Percentiles rank a stretch among this genome's conserved stretches.
Conservation (phyloP, 2,888 invertebrate species). For the Drosophila pseudotakahashii region DNA sequence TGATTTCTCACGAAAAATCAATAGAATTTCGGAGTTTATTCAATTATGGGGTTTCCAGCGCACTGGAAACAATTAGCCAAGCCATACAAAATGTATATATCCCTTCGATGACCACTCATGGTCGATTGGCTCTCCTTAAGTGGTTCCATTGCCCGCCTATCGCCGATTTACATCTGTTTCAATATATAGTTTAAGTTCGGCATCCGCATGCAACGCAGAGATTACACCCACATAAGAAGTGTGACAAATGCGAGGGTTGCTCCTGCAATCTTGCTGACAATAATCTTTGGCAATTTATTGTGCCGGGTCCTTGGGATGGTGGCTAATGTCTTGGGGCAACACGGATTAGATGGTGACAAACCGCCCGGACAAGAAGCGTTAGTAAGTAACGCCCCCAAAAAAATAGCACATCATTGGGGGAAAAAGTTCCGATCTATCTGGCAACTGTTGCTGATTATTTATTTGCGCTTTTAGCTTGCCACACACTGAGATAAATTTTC, state of each 20-base stretch:
- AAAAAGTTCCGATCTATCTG: conserved; percentile 71
- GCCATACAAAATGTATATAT: conserved; percentile 30
- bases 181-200: conserved; percentile 32
- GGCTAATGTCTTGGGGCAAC: conserved; percentile 69
- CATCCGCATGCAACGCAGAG: conserved; percentile 46
- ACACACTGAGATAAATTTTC: conserved; percentile 40
- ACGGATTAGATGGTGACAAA: conserved; percentile 68
- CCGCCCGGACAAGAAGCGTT: conserved; percentile 36
- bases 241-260: conserved; percentile 69
- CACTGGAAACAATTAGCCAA: conserved; percentile 38
- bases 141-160: conserved; percentile 56
- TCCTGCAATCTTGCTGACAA: conserved; percentile 58
- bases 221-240: conserved; percentile 48
- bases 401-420: conserved; percentile 8
- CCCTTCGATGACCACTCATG: conserved; percentile 26
- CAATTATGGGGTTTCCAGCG: conserved; percentile 32
- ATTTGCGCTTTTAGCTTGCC: conserved; percentile 73
- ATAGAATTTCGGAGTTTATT: conserved; percentile 11
- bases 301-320: conserved; percentile 35
- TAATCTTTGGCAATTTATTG: conserved; percentile 77
- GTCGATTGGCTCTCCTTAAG: conserved; percentile 43
- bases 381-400: conserved; percentile 46
- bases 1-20: conserved; percentile 35
- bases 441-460: conserved; percentile 79
- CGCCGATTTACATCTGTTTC: conserved; percentile 75